Percentiles rank a stretch among this genome's conserved stretches.
These are phyloP conservation scores for Leptinotarsa lineolata DNA, from an alignment of 1,140 invertebrate species.

Conservation along the genomic window DNA sequence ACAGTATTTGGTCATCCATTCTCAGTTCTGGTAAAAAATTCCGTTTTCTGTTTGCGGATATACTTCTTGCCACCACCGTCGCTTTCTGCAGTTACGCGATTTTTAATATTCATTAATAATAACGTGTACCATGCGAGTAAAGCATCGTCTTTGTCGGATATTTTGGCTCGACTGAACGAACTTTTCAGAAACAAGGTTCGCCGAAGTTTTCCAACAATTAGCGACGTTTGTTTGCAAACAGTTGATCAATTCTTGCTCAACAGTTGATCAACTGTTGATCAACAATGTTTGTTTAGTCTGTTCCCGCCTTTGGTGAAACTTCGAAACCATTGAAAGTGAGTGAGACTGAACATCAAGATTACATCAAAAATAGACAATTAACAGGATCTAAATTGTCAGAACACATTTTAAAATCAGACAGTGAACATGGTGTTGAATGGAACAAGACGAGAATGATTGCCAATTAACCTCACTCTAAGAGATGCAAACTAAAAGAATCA, in stretches of 20 bases:
- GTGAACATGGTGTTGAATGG: too few species aligned
- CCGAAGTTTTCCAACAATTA: constrained; percentile 31
- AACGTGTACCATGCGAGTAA: not conserved
- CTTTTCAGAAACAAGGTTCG: not conserved
- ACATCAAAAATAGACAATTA: too few species aligned
- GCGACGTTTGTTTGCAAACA: not conserved
- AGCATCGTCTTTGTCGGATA: not conserved
- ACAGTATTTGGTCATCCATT: not conserved
- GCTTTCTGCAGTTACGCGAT: not conserved
- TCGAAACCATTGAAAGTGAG: too few species aligned
- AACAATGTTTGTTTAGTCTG: constrained; percentile 16
- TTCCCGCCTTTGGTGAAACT: too few species aligned
- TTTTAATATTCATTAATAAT: not conserved
- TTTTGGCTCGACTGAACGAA: not conserved
- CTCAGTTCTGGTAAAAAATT: not conserved
- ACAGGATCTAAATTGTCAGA: too few species aligned
- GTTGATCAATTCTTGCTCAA: too few species aligned
- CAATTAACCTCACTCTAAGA: too few species aligned
- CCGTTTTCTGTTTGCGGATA: not conserved
- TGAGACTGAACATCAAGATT: too few species aligned
- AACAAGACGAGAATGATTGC: too few species aligned
- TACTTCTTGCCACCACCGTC: constrained; percentile 1
- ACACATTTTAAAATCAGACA: too few species aligned
- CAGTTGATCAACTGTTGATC: constrained; percentile 39
- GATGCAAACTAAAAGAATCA: too few species aligned